Percentiles rank a stretch among this genome's conserved stretches.
Evolutionary conservation across 2,797 vertebrate species (phyloP).

Genomic region (Odontamblyopus rebecca): DNA sequence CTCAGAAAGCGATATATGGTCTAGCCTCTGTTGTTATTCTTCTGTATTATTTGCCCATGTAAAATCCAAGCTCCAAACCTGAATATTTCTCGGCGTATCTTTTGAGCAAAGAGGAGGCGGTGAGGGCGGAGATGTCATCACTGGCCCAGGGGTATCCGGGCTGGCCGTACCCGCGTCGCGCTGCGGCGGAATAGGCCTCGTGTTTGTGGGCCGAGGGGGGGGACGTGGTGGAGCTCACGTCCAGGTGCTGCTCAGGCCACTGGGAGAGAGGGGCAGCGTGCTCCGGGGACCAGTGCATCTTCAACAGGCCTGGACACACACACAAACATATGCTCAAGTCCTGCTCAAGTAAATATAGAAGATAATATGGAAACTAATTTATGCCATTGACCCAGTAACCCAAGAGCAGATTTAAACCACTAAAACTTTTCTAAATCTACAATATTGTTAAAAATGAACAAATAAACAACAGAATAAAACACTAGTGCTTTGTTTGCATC

Average conservation of each 20-base stretch:
- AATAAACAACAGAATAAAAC: no score
- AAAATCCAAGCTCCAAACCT: conserved; percentile 74
- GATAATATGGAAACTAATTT: no score
- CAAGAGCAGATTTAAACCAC: no score
- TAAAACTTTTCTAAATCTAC: no score
- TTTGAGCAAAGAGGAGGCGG: conserved; percentile 93
- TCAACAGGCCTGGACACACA: conserved; percentile 83
- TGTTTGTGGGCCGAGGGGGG: conserved; percentile 87
- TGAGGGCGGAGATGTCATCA: conserved; percentile 94
- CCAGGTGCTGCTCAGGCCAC: conserved; percentile 98
- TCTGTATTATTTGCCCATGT: no score
- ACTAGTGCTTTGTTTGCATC: no score
- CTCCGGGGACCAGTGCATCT: conserved; percentile 99
- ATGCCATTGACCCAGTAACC: no score
- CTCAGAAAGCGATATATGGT: no score
- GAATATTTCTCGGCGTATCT: conserved; percentile 97
- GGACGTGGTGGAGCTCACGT: conserved; percentile 93
- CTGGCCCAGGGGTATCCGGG: conserved; percentile 91
- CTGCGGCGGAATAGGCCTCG: conserved; percentile 79
- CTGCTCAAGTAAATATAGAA: no score
- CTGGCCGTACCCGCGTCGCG: conserved; percentile 82
- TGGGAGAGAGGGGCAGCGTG: conserved; percentile 92
- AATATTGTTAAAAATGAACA: no score
- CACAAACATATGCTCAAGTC: not conserved
- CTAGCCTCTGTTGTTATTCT: no score